Evolutionary conservation across 2,888 invertebrate species (phyloP), one percentile per base, ranked within the genome.

Genomic region (Cryptocephalus moraei): DNA sequence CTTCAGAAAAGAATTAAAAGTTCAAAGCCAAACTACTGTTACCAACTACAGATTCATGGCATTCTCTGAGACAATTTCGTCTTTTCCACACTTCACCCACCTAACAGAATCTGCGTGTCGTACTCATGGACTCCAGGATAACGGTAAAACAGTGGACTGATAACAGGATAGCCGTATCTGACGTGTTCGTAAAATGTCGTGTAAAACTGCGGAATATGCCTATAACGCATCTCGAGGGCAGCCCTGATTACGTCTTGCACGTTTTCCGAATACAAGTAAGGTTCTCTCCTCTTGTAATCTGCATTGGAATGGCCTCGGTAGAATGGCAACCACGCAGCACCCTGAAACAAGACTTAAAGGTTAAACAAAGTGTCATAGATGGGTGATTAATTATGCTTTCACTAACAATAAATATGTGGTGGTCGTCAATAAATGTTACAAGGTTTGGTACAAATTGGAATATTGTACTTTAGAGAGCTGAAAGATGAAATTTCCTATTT

Each of bases 301-400:
- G 92, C 83, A 70, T 95, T 94, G 0, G 97, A 88, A 71, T 99
- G 97, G 1, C 88, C 87, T 55, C 97, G 80, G 79, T 89, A 91
- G 76, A 97, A 97, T 12, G 96, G 90, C 56, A 93, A 82, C 79
- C 86, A 96, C 0, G 89, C 87, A 1, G 80, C 96, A 1, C 91
- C 83, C 81, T 91, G 45, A 45, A 54, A 51, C n/a, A 10, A 10
- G 33, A 10, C 31, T 45, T 8, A 33, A 34, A 47, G 9, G 91
- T 39, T 44, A 51, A 55, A 44, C 38, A 12, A 22, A 13, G 42
- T 45, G 53, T 52, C 41, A 43, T 31, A 22, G 6, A 22, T n/a
- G n/a, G n/a, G n/a, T n/a, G n/a, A n/a, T n/a, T n/a, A n/a, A n/a
- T n/a, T n/a, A n/a, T n/a, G n/a, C n/a, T n/a, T n/a, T n/a, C n/a